A percentile compares a stretch with the other conserved stretches of the same genome.
Evolutionary conservation across 1,140 invertebrate species (phyloP).

Genomic region (Drosophila ogumai): DNA sequence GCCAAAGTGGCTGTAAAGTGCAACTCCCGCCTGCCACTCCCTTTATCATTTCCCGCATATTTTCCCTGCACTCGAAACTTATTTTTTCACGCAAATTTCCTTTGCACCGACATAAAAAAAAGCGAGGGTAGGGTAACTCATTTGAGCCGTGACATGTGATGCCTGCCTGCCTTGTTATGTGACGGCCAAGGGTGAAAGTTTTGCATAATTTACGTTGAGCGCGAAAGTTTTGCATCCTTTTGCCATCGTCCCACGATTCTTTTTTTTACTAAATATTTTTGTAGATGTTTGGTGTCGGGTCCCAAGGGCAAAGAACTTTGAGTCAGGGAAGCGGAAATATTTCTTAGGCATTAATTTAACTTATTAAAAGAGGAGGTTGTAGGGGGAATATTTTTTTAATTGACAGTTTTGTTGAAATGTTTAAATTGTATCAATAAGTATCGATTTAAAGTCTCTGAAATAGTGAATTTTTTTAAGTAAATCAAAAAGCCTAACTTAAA

Average conservation of each 20-base stretch:
- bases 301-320: conserved; percentile 9
- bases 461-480: too few relatives aligned
- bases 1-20: conserved; percentile 69
- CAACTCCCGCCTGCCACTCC: conserved; percentile 16
- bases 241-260: conserved; percentile 6
- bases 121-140: conserved; percentile 49
- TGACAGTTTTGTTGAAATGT: conserved; percentile 15
- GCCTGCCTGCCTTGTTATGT: conserved; percentile 60
- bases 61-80: conserved; percentile 55
- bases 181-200: conserved; percentile 68
- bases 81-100: conserved; percentile 49
- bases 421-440: neutral
- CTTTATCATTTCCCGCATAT: conserved; percentile 35
- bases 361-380: conserved; percentile 28
- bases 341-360: conserved; percentile 47
- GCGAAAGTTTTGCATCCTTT: conserved; percentile 58
- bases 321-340: neutral
- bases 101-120: conserved; percentile 31
- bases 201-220: conserved; percentile 72
- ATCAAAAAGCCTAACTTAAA: too few relatives aligned
- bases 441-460: too few relatives aligned
- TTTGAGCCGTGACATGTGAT: conserved; percentile 70
- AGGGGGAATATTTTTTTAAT: neutral
- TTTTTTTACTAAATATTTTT: conserved; percentile 10
- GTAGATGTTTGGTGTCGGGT: conserved; percentile 15